phyloP scores from a whole-genome alignment of 2,888 invertebrate species.

The Unio delphinus region DNA sequence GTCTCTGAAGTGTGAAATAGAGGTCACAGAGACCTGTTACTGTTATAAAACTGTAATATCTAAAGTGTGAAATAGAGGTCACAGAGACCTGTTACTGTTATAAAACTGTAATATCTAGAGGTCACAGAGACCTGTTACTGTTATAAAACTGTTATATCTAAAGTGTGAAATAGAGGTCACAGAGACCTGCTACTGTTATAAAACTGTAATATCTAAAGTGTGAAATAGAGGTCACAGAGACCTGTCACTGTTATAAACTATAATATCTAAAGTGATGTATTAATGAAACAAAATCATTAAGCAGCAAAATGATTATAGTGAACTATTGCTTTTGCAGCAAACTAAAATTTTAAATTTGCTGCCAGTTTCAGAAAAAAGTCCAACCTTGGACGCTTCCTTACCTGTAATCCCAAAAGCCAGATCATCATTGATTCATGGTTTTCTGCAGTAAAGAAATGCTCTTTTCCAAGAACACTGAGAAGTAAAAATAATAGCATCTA shows the following conservation, averaged over 20 bases:
- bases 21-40: no score
- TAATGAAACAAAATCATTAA: not conserved
- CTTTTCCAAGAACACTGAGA: slow-evolving; percentile 64
- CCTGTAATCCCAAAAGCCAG: slow-evolving; percentile 74
- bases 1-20: no score
- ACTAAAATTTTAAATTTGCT: not conserved
- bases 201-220: no score
- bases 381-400: slow-evolving; percentile 13
- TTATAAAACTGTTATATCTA: no score
- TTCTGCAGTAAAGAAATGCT: slow-evolving; percentile 71
- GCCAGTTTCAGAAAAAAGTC: not conserved
- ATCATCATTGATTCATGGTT: slow-evolving; percentile 74
- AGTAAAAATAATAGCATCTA: no score
- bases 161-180: no score
- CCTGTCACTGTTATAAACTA: not conserved
- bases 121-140: no score
- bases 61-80: no score
- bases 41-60: not conserved
- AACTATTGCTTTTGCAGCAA: not conserved
- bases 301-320: not conserved
- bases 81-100: not conserved
- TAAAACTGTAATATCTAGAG: not conserved
- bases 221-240: no score
- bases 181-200: no score
- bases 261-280: not conserved